Base-by-base conservation (phyloP, 2,888 invertebrate species). In the Antitype chi region DNA sequence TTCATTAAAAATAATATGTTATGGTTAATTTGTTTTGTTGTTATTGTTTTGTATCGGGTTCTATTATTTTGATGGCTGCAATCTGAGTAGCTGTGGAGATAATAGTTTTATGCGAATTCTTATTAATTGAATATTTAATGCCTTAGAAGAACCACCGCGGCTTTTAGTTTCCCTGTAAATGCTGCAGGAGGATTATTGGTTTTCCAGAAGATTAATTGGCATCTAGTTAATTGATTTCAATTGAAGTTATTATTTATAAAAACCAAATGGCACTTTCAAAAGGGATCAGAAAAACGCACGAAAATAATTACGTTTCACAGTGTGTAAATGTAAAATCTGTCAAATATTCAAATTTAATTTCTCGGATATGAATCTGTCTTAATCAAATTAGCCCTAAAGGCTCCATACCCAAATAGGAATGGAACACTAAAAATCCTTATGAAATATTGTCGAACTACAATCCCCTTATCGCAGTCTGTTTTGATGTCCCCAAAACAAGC, bases 1-100 rank as follows among this genome's bases (percentile, higher is more conserved):
- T 74, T 76, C 87, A 88, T 88, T 82, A 87, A 84, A 87, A 84
- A 84, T 88, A 78, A 88, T 88, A 88, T 79, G 86, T 81, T 84
- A 88, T 88, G 87, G 85, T 87, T 72, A 86, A 84, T 86, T 80
- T 80, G 59, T 81, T 82, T 81, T 75, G 84, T 66, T 84, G 66
- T 71, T 84, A 70, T 69, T 82, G 62, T 70, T 85, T 73, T 64
- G 81, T 76, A 66, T 83, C 85, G 70, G 69, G 73, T 85, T 82
- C 78, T 75, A 82, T 69, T 78, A 80, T 78, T 82, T 82, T 76
- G 75, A 86, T 86, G 73, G 62, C 25, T 82, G 84, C 47, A 85
- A 84, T 78, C 75, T 78, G 70, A 86, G 49, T 17, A 49, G 64
- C n/a, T 81, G 63, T 32, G 25, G 63, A 60, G 47, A 60, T 69